These are phyloP conservation scores for Anagyrus pseudococci DNA, from an alignment of 2,888 invertebrate genomes.

Conservation along the genomic window DNA sequence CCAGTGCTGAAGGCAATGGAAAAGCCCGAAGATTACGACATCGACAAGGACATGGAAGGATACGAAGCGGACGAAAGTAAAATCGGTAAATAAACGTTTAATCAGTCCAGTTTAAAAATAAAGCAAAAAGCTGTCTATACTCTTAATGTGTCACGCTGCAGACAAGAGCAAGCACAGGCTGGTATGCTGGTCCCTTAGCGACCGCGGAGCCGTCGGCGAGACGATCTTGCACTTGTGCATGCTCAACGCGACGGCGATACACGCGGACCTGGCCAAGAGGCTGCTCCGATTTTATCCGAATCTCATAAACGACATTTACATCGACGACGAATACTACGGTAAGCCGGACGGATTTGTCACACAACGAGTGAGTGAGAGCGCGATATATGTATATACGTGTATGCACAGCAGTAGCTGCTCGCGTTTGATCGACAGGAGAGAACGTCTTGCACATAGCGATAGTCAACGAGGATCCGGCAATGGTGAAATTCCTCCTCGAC, in stretches of 20 bases:
- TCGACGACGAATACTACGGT: constrained; percentile 98
- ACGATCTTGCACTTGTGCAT: constrained; percentile 93
- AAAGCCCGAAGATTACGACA: constrained; percentile 85
- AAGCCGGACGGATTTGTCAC: constrained; percentile 47
- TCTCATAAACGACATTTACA: constrained; percentile 94
- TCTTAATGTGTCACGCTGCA: constrained; percentile 33
- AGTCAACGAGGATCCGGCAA: constrained; percentile 96
- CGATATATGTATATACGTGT: not conserved
- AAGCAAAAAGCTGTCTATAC: no score
- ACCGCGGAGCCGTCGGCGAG: constrained; percentile 96
- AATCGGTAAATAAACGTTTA: constrained; percentile 40
- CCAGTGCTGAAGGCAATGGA: constrained; percentile 80
- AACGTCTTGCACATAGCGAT: constrained; percentile 96
- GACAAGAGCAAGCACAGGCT: constrained; percentile 71
- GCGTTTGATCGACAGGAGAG: constrained; percentile 70
- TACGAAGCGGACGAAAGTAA: constrained; percentile 53
- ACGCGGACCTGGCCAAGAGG: constrained; percentile 92
- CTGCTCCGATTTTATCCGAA: constrained; percentile 92
- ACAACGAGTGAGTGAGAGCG: no score
- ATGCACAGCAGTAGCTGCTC: not conserved
- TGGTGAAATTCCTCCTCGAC: constrained; percentile 94
- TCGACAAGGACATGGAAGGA: constrained; percentile 77
- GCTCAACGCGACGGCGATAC: constrained; percentile 87
- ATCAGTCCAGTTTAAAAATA: no score
- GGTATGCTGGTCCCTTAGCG: constrained; percentile 90